phyloP scores from a whole-genome alignment of 2,888 invertebrate species.

The Caenorhabditis sp. region DNA sequence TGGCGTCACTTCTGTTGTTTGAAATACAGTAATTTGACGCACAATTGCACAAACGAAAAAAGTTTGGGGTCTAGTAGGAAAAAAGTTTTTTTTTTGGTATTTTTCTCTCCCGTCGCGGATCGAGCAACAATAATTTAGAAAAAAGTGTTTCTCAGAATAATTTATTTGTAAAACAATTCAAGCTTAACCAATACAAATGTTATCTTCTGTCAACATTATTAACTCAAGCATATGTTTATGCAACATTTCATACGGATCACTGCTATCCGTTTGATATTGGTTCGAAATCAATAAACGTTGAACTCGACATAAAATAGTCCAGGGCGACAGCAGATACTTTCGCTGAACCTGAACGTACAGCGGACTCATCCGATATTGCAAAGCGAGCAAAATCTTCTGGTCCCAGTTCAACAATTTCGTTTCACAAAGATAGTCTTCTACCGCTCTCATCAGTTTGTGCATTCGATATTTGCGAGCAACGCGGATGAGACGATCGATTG shows the following conservation, averaged over 20 bases:
- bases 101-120: too few relatives aligned
- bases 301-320: slow-evolving; percentile 38
- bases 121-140: too few relatives aligned
- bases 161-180: neutral
- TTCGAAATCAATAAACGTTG: slow-evolving; percentile 26
- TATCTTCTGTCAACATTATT: slow-evolving; percentile 27
- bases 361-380: slow-evolving; percentile 36
- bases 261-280: slow-evolving; percentile 6
- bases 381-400: slow-evolving; percentile 32
- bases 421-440: slow-evolving; percentile 28
- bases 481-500: slow-evolving; percentile 15
- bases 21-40: too few relatives aligned
- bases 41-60: too few relatives aligned
- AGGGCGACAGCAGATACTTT: slow-evolving; percentile 26
- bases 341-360: slow-evolving; percentile 35
- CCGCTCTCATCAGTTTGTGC: slow-evolving; percentile 28
- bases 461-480: slow-evolving; percentile 27
- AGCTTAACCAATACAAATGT: slow-evolving; percentile 35
- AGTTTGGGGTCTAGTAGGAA: too few relatives aligned
- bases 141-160: too few relatives aligned
- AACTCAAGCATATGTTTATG: slow-evolving; percentile 35
- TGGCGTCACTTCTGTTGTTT: too few relatives aligned
- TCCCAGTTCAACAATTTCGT: slow-evolving; percentile 36
- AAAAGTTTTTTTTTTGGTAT: too few relatives aligned
- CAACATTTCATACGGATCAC: slow-evolving; percentile 19